phyloP scores from a whole-genome alignment of 2,797 vertebrate species.

The Catamblyrhynchus diadema region DNA sequence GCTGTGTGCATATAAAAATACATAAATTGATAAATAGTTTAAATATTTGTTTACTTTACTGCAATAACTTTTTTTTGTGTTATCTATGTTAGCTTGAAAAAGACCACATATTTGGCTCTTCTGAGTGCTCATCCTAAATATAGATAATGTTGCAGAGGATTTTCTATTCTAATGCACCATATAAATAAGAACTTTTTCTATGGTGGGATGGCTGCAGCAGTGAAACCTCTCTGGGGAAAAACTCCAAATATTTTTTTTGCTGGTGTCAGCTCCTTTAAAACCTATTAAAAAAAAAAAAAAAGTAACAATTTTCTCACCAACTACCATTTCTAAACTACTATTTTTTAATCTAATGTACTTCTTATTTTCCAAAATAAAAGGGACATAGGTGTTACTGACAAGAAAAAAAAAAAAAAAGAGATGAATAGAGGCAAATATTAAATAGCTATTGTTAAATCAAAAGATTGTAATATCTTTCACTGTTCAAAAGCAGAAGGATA shows the following conservation, averaged over 20 bases:
- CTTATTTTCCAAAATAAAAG: neutral
- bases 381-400: neutral
- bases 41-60: neutral
- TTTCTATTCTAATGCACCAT: neutral
- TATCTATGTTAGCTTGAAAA: neutral
- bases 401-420: neutral
- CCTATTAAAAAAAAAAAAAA: neutral
- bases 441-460: neutral
- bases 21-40: neutral
- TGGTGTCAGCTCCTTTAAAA: neutral
- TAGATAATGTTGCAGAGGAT: neutral
- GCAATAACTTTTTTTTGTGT: neutral
- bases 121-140: neutral
- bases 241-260: neutral
- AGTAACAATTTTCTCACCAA: neutral
- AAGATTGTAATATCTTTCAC: neutral
- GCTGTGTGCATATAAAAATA: neutral
- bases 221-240: neutral
- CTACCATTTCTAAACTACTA: neutral
- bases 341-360: neutral
- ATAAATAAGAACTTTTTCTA: neutral
- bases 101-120: neutral
- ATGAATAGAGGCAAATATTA: neutral
- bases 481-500: neutral
- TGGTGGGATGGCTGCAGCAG: neutral